Conservation (phyloP, 2,888 invertebrate species). For the Xestia rhomboidea region DNA sequence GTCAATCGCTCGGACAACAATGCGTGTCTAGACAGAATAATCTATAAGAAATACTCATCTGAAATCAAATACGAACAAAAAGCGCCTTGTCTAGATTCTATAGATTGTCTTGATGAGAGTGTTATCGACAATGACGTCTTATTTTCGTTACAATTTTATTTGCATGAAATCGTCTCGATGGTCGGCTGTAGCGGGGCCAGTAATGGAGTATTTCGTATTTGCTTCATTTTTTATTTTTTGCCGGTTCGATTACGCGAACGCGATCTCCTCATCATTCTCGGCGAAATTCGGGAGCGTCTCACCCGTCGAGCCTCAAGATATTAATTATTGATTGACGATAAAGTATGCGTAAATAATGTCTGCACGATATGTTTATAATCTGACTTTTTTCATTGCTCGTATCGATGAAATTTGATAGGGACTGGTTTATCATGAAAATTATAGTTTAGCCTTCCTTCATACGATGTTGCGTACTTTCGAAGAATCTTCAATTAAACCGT, state of each 20-base stretch:
- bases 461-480: conserved; percentile 29
- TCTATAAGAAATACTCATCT: conserved; percentile 64
- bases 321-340: conserved; percentile 91
- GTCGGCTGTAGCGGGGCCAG: conserved; percentile 75
- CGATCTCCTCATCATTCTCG: conserved; percentile 88
- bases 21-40: conserved; percentile 58
- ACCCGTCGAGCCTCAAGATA: conserved; percentile 87
- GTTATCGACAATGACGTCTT: conserved; percentile 62
- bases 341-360: conserved; percentile 86
- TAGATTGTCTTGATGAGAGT: conserved; percentile 65
- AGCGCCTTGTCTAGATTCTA: conserved; percentile 61
- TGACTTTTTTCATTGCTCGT: conserved; percentile 72
- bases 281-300: conserved; percentile 91
- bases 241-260: conserved; percentile 90
- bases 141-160: conserved; percentile 66
- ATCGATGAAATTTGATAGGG: conserved; percentile 62
- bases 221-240: conserved; percentile 90
- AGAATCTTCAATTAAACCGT: conserved; percentile 39
- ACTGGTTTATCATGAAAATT: conserved; percentile 60
- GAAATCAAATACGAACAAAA: conserved; percentile 63
- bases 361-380: conserved; percentile 73
- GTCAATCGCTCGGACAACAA: conserved; percentile 61
- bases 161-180: conserved; percentile 78
- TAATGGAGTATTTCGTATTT: conserved; percentile 91
- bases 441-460: conserved; percentile 52